Evolutionary conservation across 2,113 vertebrate species (phyloP), one percentile per base, ranked within the genome.

Genomic region (Mastomys natalensis): DNA sequence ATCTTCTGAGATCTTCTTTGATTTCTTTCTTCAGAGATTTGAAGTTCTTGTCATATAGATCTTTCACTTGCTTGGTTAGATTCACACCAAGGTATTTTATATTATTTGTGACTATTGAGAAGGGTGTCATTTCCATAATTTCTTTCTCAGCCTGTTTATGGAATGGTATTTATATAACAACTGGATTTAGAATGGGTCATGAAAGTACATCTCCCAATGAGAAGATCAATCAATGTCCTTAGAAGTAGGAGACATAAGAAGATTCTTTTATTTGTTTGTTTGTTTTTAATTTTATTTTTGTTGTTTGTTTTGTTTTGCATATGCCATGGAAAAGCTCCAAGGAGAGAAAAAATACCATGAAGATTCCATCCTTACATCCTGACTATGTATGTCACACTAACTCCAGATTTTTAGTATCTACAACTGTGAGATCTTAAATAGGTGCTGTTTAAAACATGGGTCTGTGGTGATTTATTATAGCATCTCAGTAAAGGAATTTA

Each of bases 181-280:
- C 37, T 53, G 16, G 0, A 13, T 3, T 34, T 66, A 85, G 12
- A 9, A 7, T 24, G 64, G 0, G 16, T 26, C 2, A 9, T 17
- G 12, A 66, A 22, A 2, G 16, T n/a, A n/a, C 0, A 66, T 31
- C 11, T 26, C 3, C 37, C 26, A 72, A 22, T 37, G 19, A 45
- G 53, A 48, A 10, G 34, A 40, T 90, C 40, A n/a, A 60, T 60
- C n/a, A n/a, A n/a, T n/a, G 7, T 4, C 7, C 17, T 62, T 84
- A 70, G 31, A 4, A 64, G 24, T 13, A 74, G 29, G 29, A 74
- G 31, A 40, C 4, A 31, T 7, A 34, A 55, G 10, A 64, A 16
- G 17, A 9, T 8, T 48, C 48, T 40, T 85, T 62, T 31, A 6
- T 15, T 68, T 68, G 64, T 68, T 68, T 34, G 5, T 68, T 70